Evolutionary conservation across 2,113 vertebrate genomes (phyloP).

Genomic region (Dermatemys mawii): DNA sequence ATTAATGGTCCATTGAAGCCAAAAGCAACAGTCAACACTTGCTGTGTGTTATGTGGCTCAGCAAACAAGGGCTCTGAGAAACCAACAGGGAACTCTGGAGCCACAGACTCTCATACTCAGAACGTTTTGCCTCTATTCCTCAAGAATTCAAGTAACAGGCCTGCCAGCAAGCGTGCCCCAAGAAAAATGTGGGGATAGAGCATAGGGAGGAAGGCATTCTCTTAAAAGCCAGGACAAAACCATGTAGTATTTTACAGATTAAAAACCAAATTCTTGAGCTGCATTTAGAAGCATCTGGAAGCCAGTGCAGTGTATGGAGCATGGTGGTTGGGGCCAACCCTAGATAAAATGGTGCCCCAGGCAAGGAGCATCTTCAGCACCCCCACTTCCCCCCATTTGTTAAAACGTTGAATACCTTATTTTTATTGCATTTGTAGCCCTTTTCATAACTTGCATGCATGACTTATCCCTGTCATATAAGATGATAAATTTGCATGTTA

Average conservation of each 20-base stretch:
- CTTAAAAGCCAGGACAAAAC: neutral
- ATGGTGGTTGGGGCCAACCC: too few relatives aligned
- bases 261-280: neutral
- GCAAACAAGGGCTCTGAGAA: neutral
- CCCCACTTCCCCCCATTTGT: too few relatives aligned
- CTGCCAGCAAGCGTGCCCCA: neutral
- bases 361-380: too few relatives aligned
- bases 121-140: neutral
- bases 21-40: neutral
- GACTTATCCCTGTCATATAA: too few relatives aligned
- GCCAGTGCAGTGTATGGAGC: neutral
- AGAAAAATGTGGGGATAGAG: accelerated
- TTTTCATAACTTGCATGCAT: too few relatives aligned
- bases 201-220: neutral
- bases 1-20: neutral
- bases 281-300: neutral
- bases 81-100: neutral
- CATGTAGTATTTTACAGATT: neutral
- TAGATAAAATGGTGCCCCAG: too few relatives aligned
- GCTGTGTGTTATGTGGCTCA: neutral
- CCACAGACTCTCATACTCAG: neutral
- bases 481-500: too few relatives aligned
- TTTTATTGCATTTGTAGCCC: too few relatives aligned
- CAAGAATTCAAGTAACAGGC: neutral
- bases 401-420: too few relatives aligned